These are phyloP conservation scores for Thecophora atra DNA, from an alignment of 2,888 invertebrate species.

Conservation along the genomic window DNA sequence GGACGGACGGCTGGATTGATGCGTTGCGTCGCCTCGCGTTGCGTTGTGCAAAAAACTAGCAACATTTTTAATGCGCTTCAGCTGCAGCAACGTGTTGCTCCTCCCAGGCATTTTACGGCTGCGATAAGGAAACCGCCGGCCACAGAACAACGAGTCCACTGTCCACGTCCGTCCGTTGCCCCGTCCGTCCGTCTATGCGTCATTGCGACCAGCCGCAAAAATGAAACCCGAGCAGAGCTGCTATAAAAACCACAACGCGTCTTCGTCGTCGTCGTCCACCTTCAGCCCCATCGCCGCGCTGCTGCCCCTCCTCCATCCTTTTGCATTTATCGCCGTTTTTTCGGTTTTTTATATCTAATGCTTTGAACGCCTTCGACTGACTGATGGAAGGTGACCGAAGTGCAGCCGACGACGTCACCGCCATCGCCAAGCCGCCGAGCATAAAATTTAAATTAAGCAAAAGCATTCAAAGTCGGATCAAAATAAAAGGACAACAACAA, in stretches of 20 bases:
- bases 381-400: background rate
- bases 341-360: conserved; percentile 28
- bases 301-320: background rate
- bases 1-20: conserved; percentile 9
- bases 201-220: conserved; percentile 4
- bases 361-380: conserved; percentile 24
- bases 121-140: background rate
- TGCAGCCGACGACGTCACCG: background rate
- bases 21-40: conserved; percentile 3
- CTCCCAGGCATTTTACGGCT: conserved; percentile 37
- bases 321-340: background rate
- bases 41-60: conserved; percentile 6
- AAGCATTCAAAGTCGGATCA: background rate
- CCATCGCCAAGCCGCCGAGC: conserved; percentile 12
- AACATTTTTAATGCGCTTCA: conserved; percentile 1
- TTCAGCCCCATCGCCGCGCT: background rate
- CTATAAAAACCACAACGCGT: conserved; percentile 26
- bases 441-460: conserved; percentile 40
- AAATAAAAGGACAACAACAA: conserved; percentile 16
- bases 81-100: conserved; percentile 34
- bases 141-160: background rate
- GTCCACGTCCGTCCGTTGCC: conserved; percentile 3
- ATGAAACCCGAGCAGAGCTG: conserved; percentile 3
- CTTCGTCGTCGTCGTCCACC: background rate
- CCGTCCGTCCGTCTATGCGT: background rate